Conservation (phyloP, 1,140 invertebrate genomes). For the Pseudomyrmex gracilis region DNA sequence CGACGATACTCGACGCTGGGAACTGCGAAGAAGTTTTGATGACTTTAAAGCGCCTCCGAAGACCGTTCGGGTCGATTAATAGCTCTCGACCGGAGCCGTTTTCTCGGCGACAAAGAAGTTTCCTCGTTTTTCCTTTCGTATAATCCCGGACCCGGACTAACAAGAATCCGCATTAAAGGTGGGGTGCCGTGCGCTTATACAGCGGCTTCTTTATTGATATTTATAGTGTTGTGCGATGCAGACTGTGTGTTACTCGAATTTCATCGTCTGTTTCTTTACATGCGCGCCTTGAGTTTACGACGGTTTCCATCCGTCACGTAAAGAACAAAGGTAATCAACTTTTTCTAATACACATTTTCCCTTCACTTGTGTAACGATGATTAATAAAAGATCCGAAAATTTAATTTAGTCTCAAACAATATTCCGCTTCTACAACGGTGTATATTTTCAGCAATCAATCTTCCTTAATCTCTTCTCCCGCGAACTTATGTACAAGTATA, state of each 20-base stretch:
- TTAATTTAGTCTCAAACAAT: neutral
- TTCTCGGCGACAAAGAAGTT: slow-evolving; percentile 55
- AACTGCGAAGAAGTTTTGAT: slow-evolving; percentile 39
- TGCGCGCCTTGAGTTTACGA: neutral
- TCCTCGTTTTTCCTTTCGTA: slow-evolving; percentile 33
- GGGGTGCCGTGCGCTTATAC: slow-evolving; percentile 32
- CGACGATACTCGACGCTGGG: slow-evolving; percentile 32
- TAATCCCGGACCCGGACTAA: slow-evolving; percentile 44
- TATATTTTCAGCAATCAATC: slow-evolving; percentile 1
- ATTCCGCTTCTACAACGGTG: neutral
- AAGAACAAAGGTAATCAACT: slow-evolving; percentile 5
- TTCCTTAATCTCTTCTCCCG: slow-evolving; percentile 45
- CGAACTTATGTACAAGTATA: slow-evolving; percentile 32
- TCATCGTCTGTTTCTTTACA: slow-evolving; percentile 29
- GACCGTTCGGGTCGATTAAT: slow-evolving; percentile 58
- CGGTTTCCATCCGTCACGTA: neutral
- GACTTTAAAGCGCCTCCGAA: slow-evolving; percentile 39
- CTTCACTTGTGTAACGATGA: too few relatives aligned
- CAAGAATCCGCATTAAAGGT: slow-evolving; percentile 53
- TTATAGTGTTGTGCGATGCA: slow-evolving; percentile 23
- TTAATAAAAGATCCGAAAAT: slow-evolving; percentile 11
- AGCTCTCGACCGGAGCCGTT: slow-evolving; percentile 59
- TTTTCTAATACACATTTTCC: neutral
- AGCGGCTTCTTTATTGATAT: slow-evolving; percentile 35
- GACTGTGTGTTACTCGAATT: slow-evolving; percentile 33